Evolutionary conservation across 2,888 invertebrate genomes (phyloP).

Genomic region (Nymphalis polychloros): DNA sequence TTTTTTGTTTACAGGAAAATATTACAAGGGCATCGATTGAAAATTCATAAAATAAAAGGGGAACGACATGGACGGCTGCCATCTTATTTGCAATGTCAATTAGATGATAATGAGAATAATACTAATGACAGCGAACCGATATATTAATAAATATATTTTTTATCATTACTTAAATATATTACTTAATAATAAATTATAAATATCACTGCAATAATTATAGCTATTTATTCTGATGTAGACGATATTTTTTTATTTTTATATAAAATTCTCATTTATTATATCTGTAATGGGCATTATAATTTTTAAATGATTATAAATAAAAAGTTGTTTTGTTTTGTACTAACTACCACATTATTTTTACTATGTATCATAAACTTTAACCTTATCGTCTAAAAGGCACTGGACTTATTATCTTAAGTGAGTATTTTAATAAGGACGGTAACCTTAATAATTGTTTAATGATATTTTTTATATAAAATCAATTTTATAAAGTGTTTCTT

Average conservation of each 20-base stretch:
- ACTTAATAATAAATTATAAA: neutral
- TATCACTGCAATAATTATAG: neutral
- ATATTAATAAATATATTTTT: neutral
- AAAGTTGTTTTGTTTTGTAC: slow-evolving; percentile 17
- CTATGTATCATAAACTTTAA: slow-evolving; percentile 13
- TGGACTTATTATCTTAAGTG: slow-evolving; percentile 31
- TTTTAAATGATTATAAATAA: slow-evolving; percentile 6
- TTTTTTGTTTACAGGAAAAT: slow-evolving; percentile 60
- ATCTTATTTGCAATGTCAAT: slow-evolving; percentile 66
- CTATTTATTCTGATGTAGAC: slow-evolving; percentile 8
- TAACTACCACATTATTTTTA: slow-evolving; percentile 12
- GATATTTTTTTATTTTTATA: slow-evolving; percentile 11
- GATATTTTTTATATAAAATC: slow-evolving; percentile 11
- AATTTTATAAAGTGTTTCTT: slow-evolving; percentile 7
- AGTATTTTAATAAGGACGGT: slow-evolving; percentile 27
- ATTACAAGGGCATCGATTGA: slow-evolving; percentile 70
- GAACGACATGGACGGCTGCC: slow-evolving; percentile 69
- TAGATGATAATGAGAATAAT: slow-evolving; percentile 35
- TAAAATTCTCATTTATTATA: neutral
- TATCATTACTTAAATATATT: slow-evolving; percentile 13
- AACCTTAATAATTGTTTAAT: slow-evolving; percentile 15
- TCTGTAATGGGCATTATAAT: slow-evolving; percentile 10
- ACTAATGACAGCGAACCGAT: slow-evolving; percentile 16
- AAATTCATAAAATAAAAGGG: slow-evolving; percentile 73
- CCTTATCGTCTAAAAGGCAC: slow-evolving; percentile 21